These are phyloP conservation scores for Corynorhinus townsendii DNA, from an alignment of 2,113 vertebrate genomes.

Conservation along the genomic window DNA sequence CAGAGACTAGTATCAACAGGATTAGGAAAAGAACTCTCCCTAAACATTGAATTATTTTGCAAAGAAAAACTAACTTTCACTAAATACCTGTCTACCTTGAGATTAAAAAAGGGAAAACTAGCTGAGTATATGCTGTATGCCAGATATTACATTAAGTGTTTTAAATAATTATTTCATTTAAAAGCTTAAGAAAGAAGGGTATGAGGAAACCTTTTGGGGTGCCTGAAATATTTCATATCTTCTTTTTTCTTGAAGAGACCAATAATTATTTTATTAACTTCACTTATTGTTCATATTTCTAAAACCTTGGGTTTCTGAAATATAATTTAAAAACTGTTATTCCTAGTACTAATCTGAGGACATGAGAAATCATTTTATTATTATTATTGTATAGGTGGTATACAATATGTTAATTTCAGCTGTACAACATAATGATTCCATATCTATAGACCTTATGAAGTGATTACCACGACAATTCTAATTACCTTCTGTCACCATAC, in stretches of 20 bases:
- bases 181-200: neutral
- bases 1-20: neutral
- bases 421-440: neutral
- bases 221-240: neutral
- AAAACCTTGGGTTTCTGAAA: neutral
- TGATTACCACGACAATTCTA: neutral
- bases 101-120: slow-evolving; percentile 14
- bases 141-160: neutral
- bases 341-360: neutral
- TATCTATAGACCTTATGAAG: neutral
- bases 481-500: neutral
- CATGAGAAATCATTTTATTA: neutral
- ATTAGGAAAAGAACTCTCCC: slow-evolving; percentile 31
- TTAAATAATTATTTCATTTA: slow-evolving; percentile 21
- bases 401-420: neutral
- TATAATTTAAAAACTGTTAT: neutral
- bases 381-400: neutral
- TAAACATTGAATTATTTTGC: slow-evolving; percentile 42
- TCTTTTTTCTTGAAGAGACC: neutral
- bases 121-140: neutral
- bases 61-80: slow-evolving; percentile 26
- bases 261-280: neutral
- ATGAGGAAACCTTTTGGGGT: neutral
- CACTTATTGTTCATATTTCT: neutral
- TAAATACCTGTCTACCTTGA: slow-evolving; percentile 20